phyloP scores from a whole-genome alignment of 2,888 invertebrate species.

The Agelastica alni region DNA sequence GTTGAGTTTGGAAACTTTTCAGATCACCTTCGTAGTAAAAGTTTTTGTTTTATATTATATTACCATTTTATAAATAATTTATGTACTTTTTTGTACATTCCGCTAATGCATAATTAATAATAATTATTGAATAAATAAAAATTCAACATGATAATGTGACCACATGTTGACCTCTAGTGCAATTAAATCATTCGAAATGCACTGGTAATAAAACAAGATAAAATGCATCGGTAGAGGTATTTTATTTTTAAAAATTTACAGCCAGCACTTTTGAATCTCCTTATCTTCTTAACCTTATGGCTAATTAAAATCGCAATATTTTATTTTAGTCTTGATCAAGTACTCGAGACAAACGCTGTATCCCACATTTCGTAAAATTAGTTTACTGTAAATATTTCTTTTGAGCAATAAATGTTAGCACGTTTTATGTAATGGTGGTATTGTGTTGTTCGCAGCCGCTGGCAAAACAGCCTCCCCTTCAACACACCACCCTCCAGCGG shows the following conservation, averaged over 20 bases:
- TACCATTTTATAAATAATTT: not conserved
- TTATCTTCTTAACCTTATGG: conserved; percentile 1
- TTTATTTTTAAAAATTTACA: not conserved
- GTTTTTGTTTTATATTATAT: conserved; percentile 1
- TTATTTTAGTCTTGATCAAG: conserved; percentile 9
- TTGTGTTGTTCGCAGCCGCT: conserved; percentile 45
- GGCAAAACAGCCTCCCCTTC: conserved; percentile 66
- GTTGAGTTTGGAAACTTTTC: too few species aligned
- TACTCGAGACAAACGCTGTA: not conserved
- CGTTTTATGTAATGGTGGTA: conserved; percentile 14
- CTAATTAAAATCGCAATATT: not conserved
- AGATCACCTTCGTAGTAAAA: too few species aligned
- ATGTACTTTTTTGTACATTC: too few species aligned
- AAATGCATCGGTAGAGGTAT: too few species aligned
- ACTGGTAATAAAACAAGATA: too few species aligned
- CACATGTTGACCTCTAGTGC: not conserved
- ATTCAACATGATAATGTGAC: too few species aligned
- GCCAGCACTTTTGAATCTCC: conserved; percentile 4
- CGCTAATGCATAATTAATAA: too few species aligned
- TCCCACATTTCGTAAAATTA: not conserved
- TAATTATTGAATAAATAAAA: too few species aligned
- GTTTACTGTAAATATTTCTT: too few species aligned
- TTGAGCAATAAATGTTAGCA: too few species aligned
- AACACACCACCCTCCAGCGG: conserved; percentile 80
- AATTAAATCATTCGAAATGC: not conserved